A percentile compares a stretch with the other conserved stretches of the same genome.
Evolutionary conservation across 2,888 invertebrate species (phyloP).

Genomic region (Thyatira batis): DNA sequence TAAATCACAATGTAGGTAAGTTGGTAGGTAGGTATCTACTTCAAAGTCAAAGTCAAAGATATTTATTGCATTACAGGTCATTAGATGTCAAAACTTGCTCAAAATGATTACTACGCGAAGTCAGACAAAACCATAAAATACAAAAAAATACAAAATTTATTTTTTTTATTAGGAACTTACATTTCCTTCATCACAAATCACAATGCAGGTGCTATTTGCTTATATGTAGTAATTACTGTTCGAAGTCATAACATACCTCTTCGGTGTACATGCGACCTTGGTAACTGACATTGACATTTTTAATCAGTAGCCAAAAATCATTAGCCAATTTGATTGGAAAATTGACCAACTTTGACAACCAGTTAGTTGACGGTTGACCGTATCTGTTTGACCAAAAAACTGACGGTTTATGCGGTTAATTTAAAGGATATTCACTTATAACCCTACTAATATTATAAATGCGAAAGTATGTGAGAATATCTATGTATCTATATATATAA

Average conservation of each 20-base stretch:
- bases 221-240: not conserved
- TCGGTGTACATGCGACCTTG: conserved; percentile 34
- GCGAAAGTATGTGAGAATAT: too few relatives aligned
- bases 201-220: too few relatives aligned
- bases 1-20: too few relatives aligned
- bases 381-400: conserved; percentile 24
- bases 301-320: conserved; percentile 27
- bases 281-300: conserved; percentile 37
- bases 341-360: conserved; percentile 29
- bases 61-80: too few relatives aligned
- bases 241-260: conserved; percentile 29
- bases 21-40: too few relatives aligned
- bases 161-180: not conserved
- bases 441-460: too few relatives aligned
- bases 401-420: conserved; percentile 12
- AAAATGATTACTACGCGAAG: too few relatives aligned
- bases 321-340: conserved; percentile 31
- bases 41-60: too few relatives aligned
- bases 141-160: not conserved
- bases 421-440: not conserved
- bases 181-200: not conserved
- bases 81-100: too few relatives aligned
- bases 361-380: conserved; percentile 34
- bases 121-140: not conserved
- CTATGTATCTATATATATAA: too few relatives aligned